Percentiles rank a stretch among this genome's conserved stretches.
phyloP scores from a whole-genome alignment of 2,888 invertebrate genomes.

The Tanypteryx hageni region DNA sequence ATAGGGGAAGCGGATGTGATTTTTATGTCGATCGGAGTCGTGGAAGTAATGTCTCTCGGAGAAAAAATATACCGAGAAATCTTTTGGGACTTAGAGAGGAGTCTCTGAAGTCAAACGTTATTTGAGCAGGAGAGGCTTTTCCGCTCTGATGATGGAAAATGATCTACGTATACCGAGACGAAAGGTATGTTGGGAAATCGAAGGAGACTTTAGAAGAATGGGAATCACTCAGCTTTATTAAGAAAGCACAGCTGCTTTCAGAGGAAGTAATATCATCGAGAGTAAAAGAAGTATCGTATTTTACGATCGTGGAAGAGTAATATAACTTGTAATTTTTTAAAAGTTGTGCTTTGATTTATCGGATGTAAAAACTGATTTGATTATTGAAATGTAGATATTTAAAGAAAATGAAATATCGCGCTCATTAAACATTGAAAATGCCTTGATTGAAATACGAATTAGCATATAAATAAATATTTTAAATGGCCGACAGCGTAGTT shows the following conservation, averaged over 20 bases:
- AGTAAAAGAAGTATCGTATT: background rate
- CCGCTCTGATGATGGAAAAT: background rate
- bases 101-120: constrained; percentile 3
- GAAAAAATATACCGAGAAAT: background rate
- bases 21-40: background rate
- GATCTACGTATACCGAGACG: background rate
- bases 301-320: background rate
- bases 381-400: too few species aligned
- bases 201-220: background rate
- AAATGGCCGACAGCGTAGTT: too few species aligned
- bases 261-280: background rate
- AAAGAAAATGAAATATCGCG: too few species aligned
- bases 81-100: background rate
- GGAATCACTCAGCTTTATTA: constrained; percentile 2
- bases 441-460: too few species aligned
- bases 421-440: too few species aligned
- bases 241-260: constrained; percentile 1
- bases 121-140: background rate
- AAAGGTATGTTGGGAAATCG: background rate
- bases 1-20: background rate
- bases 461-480: too few species aligned
- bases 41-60: constrained; percentile 24
- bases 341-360: too few species aligned
- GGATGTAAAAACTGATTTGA: too few species aligned
- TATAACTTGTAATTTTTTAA: background rate